These are phyloP conservation scores for Pegea sp. DNA, from an alignment of 23 tunicate genomes.

Conservation along the genomic window DNA sequence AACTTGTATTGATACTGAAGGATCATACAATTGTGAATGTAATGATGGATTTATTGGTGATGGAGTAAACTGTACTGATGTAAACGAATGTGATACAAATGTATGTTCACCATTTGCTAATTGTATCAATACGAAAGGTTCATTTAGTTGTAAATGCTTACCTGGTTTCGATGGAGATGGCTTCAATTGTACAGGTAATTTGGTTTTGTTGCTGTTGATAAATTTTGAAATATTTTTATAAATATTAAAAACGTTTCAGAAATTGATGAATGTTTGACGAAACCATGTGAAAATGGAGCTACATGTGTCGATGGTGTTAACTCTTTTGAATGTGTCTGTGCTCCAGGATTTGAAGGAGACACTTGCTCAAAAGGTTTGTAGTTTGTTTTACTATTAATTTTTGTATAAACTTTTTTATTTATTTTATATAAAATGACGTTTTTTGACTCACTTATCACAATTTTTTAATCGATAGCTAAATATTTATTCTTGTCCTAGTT, in stretches of 20 bases:
- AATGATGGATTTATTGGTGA: constrained; percentile 2
- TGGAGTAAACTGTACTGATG: background rate
- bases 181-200: background rate
- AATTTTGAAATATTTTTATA: background rate
- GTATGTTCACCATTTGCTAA: background rate
- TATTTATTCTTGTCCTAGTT: no score
- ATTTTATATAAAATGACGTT: no score
- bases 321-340: background rate
- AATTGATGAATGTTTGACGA: background rate
- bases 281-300: background rate
- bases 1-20: constrained; percentile 1
- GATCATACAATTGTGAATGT: constrained; percentile 4
- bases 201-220: background rate
- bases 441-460: no score
- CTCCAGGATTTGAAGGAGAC: background rate
- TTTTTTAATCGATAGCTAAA: no score
- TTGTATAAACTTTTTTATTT: no score
- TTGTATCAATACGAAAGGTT: constrained; percentile 11
- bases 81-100: background rate
- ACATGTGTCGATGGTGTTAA: background rate
- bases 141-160: constrained; percentile 7
- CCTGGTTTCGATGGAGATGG: constrained; percentile 8
- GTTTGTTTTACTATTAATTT: no score
- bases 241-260: background rate
- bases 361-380: background rate